Percentiles rank a stretch among this genome's conserved stretches.
phyloP scores from a whole-genome alignment of 2,113 vertebrate genomes.

The Dinomys branickii region DNA sequence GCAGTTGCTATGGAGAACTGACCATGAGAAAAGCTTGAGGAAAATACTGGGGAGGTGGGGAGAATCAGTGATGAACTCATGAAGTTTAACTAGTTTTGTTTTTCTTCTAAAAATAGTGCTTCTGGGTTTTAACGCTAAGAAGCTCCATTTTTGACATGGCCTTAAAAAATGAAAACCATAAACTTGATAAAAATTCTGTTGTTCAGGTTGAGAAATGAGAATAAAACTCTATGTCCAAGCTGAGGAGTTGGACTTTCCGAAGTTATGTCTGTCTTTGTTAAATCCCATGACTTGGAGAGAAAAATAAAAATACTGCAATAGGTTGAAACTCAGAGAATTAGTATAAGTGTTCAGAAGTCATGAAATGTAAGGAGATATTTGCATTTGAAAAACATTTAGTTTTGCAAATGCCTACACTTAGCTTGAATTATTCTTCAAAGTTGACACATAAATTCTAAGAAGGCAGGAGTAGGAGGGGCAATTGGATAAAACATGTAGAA shows the following conservation, averaged over 20 bases:
- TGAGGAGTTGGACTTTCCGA: not conserved
- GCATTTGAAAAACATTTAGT: not conserved
- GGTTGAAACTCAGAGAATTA: not conserved
- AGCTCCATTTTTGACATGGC: not conserved
- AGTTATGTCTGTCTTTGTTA: not conserved
- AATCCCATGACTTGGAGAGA: not conserved
- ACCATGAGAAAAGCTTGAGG: not conserved
- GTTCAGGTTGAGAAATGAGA: not conserved
- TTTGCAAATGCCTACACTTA: not conserved
- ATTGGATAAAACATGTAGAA: not conserved
- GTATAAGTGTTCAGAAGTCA: not conserved
- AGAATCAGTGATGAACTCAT: slow-evolving; percentile 3
- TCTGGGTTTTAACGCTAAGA: not conserved
- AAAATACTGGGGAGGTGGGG: not conserved
- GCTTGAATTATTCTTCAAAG: not conserved
- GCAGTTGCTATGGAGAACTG: not conserved
- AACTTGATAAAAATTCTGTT: not conserved
- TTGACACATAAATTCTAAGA: not conserved
- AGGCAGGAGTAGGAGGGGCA: no score
- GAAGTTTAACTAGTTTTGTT: not conserved
- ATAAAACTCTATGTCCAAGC: not conserved
- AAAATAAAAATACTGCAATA: not conserved
- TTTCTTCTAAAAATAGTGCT: not conserved
- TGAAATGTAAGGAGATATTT: not conserved
- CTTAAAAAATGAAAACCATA: not conserved